Base-by-base conservation (phyloP, 2,113 vertebrate species). In the Phocoena sinus region DNA sequence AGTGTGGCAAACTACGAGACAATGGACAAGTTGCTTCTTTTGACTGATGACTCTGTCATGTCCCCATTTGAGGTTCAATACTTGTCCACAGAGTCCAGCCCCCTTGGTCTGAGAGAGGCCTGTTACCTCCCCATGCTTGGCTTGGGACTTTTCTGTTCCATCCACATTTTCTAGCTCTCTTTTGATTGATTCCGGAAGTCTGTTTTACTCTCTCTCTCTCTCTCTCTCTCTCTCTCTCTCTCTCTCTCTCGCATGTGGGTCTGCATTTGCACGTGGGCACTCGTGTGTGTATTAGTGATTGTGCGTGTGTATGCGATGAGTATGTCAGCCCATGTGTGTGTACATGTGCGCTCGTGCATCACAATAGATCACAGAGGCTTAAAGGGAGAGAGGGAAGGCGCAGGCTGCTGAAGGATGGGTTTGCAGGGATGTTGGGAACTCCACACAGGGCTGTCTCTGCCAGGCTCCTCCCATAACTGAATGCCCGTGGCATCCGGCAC, bases 1-100 rank as follows among this genome's bases (percentile, higher is more conserved):
- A 95, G 26, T 50, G 53, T 31, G 84, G 28, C 36, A 36, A 96
- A 83, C 47, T 53, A 60, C 8, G 26, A 92, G 50, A 79, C 56
- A 50, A 23, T 15, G 33, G 8, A 25, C 26, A 50, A 83, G 31
- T 28, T 5, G 8, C 82, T 82, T 95, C 44, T 86, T 86, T 58
- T 25, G 36, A 84, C 90, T 60, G 53, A 80, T 20, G 47, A 14
- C 65, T 60, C 28, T 76, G 17, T 28, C 31, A 3, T 25, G 70
- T 53, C 73, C 56, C 62, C 6, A 6, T 74, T 62, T 58, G 44
- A 38, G 17, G 38, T 28, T 83, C 41, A 33, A 11, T n/a, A 18
- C 76, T 73, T 53, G 58, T 53, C 76, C 80, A 20, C n/a, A 62
- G 76, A 44, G 47, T 65, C 31, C 15, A 70, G 41, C 28, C 12